These are phyloP conservation scores for Dendrolimus pini DNA, from an alignment of 2,888 invertebrate species.

Conservation along the genomic window DNA sequence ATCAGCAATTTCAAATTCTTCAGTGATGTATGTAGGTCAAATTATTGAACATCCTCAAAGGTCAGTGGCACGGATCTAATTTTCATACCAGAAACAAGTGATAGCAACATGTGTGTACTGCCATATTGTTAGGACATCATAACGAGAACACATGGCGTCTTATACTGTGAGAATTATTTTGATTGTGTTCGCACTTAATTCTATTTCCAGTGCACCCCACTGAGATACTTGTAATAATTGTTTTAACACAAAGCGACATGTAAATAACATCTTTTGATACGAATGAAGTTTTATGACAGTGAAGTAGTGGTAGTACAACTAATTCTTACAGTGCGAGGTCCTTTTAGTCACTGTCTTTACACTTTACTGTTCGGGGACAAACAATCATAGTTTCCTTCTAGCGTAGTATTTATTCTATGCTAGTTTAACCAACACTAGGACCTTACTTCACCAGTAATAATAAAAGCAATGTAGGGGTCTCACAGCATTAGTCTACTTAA, in stretches of 20 bases:
- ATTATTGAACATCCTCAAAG: not conserved
- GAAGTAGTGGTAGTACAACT: slow-evolving; percentile 4
- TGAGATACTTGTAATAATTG: slow-evolving; percentile 8
- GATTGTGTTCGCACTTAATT: slow-evolving; percentile 30
- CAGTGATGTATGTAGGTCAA: too few species aligned
- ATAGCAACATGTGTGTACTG: slow-evolving; percentile 6
- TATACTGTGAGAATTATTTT: slow-evolving; percentile 26
- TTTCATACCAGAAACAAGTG: not conserved
- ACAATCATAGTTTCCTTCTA: too few species aligned
- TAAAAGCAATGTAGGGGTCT: too few species aligned
- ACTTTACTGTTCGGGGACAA: too few species aligned
- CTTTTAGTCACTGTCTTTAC: too few species aligned
- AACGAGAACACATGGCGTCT: slow-evolving; percentile 2
- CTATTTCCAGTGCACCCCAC: slow-evolving; percentile 25
- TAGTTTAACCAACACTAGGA: too few species aligned
- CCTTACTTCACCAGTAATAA: too few species aligned
- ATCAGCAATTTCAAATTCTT: too few species aligned
- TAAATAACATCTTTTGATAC: not conserved
- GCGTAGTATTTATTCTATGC: too few species aligned
- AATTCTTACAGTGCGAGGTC: not conserved
- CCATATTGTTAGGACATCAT: not conserved
- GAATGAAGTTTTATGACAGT: slow-evolving; percentile 8
- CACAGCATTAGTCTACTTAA: too few species aligned
- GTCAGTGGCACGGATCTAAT: not conserved
- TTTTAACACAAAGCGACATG: not conserved